phyloP scores from a whole-genome alignment of 1,140 invertebrate species.

The Nebria ingens region DNA sequence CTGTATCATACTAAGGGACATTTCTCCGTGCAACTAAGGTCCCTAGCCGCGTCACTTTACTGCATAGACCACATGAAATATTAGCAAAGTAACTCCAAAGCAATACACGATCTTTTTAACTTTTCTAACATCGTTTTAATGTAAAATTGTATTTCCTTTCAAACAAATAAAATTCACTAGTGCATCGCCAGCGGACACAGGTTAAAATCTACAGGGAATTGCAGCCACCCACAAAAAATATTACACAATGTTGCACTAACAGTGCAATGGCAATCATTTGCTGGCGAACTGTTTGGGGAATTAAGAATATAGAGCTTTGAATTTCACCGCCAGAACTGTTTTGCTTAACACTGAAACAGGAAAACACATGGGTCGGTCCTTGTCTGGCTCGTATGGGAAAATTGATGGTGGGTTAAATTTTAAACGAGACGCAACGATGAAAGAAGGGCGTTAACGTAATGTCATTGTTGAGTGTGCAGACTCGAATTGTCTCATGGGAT shows the following conservation, averaged over 20 bases:
- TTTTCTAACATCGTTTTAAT: slow-evolving; percentile 7
- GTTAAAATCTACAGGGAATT: not conserved
- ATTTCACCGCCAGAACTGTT: slow-evolving; percentile 4
- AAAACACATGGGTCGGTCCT: not conserved
- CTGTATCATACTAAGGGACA: no score
- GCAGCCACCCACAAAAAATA: not conserved
- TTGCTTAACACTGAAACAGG: not conserved
- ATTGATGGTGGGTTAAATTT: not conserved
- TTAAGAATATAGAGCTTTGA: slow-evolving; percentile 7
- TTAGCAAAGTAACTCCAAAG: not conserved
- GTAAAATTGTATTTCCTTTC: slow-evolving; percentile 5
- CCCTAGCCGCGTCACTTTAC: no score
- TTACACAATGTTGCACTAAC: not conserved
- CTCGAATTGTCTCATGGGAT: not conserved
- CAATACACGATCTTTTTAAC: not conserved
- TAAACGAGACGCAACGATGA: not conserved
- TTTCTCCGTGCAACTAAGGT: no score
- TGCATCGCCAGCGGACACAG: not conserved
- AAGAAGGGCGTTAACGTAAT: slow-evolving; percentile 8
- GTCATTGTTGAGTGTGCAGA: slow-evolving; percentile 6
- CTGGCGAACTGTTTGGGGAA: not conserved
- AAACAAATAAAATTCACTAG: slow-evolving; percentile 6
- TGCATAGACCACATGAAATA: slow-evolving; percentile 2
- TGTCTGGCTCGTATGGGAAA: not conserved
- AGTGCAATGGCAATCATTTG: not conserved